phyloP scores from a whole-genome alignment of 92 coral and sea anemone genomes.

The Palythoa caribaeorum region DNA sequence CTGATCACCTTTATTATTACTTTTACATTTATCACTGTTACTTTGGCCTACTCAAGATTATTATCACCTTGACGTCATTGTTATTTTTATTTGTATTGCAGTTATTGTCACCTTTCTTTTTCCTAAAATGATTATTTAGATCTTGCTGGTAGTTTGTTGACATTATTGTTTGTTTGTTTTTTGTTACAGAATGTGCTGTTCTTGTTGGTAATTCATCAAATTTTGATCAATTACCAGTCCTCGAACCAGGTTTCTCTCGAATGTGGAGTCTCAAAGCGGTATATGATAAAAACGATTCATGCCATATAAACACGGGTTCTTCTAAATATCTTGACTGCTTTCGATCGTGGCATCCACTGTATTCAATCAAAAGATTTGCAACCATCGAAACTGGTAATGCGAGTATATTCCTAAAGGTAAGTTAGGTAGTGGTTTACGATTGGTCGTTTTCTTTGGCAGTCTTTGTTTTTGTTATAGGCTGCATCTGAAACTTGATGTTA shows the following conservation, averaged over 20 bases:
- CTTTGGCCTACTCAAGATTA: too few relatives aligned
- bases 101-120: neutral
- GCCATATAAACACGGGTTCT: neutral
- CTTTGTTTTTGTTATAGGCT: too few relatives aligned
- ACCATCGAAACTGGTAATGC: neutral
- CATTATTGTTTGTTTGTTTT: neutral
- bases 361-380: neutral
- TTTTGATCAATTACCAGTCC: conserved; percentile 7
- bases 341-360: conserved; percentile 31
- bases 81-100: neutral
- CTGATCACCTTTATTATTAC: too few relatives aligned
- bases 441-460: neutral
- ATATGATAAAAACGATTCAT: neutral
- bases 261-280: neutral
- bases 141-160: neutral
- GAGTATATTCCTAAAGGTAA: neutral
- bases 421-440: neutral
- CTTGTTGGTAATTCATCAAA: neutral
- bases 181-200: conserved; percentile 7
- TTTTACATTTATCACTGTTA: neutral
- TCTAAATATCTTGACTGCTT: conserved; percentile 24
- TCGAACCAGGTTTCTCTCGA: neutral
- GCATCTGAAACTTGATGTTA: too few relatives aligned
- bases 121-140: neutral
- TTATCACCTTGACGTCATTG: neutral